phyloP scores from a whole-genome alignment of 2,113 vertebrate species.

The Catagonus wagneri region DNA sequence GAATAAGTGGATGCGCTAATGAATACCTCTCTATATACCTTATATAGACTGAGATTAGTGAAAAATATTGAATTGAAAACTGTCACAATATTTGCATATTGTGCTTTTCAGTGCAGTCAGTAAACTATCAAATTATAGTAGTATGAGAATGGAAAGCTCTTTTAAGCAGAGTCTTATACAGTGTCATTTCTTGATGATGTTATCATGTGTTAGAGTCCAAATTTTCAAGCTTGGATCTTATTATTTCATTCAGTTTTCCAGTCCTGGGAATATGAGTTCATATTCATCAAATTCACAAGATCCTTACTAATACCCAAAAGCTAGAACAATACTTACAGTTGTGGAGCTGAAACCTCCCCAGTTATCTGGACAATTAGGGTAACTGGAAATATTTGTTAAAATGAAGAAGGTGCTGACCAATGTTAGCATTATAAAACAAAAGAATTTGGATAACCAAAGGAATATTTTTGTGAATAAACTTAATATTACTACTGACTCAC shows the following conservation, averaged over 20 bases:
- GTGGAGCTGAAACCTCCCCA: background rate
- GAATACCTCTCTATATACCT: background rate
- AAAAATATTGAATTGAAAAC: constrained; percentile 13
- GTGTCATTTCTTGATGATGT: background rate
- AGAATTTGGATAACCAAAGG: background rate
- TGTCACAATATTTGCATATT: background rate
- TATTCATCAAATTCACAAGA: constrained; percentile 6
- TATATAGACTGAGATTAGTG: background rate
- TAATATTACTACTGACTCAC: background rate
- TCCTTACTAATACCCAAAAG: background rate
- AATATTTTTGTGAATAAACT: background rate
- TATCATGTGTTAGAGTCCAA: background rate
- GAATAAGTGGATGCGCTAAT: background rate
- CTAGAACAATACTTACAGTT: background rate
- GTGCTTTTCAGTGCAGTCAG: background rate
- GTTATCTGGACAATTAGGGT: background rate
- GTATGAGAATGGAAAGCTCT: background rate
- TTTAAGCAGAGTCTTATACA: background rate
- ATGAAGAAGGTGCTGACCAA: background rate
- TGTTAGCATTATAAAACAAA: constrained; percentile 8
- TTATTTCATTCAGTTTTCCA: constrained; percentile 7
- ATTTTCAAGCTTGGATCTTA: constrained; percentile 11
- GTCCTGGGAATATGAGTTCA: background rate
- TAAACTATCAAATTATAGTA: constrained; percentile 26
- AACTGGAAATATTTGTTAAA: background rate